phyloP scores from a whole-genome alignment of 1,140 invertebrate genomes.

The Pollicipes pollicipes region DNA sequence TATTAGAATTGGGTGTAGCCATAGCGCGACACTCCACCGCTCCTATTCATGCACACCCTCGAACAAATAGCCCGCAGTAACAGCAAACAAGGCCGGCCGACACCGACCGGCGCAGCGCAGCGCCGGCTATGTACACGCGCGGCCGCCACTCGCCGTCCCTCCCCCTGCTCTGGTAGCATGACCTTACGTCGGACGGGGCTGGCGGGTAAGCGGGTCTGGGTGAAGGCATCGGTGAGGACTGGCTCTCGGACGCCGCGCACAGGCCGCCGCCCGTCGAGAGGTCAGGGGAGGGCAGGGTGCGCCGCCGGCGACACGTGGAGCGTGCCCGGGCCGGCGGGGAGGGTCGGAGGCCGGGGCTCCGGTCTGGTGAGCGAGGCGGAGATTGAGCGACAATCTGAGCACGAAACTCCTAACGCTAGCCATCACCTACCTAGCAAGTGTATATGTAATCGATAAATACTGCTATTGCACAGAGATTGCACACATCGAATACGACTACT shows the following conservation, averaged over 20 bases:
- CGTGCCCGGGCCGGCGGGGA: too few species aligned
- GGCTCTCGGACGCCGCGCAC: too few species aligned
- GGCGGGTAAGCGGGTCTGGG: neutral
- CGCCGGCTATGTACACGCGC: neutral
- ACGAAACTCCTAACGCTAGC: neutral
- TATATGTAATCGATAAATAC: neutral
- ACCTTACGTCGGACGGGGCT: neutral
- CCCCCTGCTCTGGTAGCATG: conserved; percentile 1
- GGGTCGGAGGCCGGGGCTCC: too few species aligned
- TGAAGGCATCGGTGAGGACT: too few species aligned
- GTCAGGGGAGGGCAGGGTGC: too few species aligned
- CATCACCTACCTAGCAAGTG: neutral
- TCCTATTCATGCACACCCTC: neutral
- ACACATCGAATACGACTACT: neutral
- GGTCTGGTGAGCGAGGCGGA: neutral
- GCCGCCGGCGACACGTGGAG: neutral
- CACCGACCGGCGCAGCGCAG: too few species aligned
- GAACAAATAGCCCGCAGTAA: neutral
- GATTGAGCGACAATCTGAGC: neutral
- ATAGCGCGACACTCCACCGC: neutral
- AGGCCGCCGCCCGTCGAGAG: too few species aligned
- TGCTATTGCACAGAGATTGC: neutral
- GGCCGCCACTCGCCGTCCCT: neutral
- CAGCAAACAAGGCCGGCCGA: neutral
- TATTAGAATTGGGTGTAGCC: neutral